Conservation (phyloP, 2,113 vertebrate species). For the Paratilapia polleni region DNA sequence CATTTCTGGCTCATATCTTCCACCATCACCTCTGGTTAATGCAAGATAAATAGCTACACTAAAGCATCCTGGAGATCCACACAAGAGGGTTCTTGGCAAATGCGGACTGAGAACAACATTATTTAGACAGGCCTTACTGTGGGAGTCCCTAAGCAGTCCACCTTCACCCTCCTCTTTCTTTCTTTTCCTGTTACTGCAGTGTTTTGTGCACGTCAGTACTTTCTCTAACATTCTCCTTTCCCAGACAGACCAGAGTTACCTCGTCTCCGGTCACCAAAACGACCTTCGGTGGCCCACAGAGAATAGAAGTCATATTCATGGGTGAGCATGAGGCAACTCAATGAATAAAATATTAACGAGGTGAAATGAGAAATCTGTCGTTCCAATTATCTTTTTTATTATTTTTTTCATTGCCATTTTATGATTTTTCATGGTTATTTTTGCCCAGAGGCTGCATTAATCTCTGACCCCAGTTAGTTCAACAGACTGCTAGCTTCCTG, state of each 20-base stretch:
- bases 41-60: not conserved
- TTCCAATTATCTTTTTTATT: slow-evolving; percentile 4
- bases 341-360: slow-evolving; percentile 32
- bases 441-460: not conserved
- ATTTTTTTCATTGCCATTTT: not conserved
- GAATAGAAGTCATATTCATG: slow-evolving; percentile 3
- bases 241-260: not conserved
- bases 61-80: not conserved
- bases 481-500: not conserved
- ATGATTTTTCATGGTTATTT: slow-evolving; percentile 14
- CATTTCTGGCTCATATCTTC: no score
- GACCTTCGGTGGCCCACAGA: not conserved
- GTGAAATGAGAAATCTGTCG: slow-evolving; percentile 31
- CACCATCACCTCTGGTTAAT: no score
- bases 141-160: not conserved
- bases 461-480: not conserved
- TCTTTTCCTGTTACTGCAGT: not conserved
- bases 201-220: not conserved
- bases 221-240: not conserved
- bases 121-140: not conserved
- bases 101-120: not conserved
- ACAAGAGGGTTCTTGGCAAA: not conserved
- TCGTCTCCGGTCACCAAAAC: not conserved
- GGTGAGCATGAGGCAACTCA: slow-evolving; percentile 3
- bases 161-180: not conserved